A percentile compares a stretch with the other conserved stretches of the same genome.
These are phyloP conservation scores for Bolinopsis microptera DNA, from an alignment of 37 sponge, comb jelly and placozoan genomes.

Conservation along the genomic window DNA sequence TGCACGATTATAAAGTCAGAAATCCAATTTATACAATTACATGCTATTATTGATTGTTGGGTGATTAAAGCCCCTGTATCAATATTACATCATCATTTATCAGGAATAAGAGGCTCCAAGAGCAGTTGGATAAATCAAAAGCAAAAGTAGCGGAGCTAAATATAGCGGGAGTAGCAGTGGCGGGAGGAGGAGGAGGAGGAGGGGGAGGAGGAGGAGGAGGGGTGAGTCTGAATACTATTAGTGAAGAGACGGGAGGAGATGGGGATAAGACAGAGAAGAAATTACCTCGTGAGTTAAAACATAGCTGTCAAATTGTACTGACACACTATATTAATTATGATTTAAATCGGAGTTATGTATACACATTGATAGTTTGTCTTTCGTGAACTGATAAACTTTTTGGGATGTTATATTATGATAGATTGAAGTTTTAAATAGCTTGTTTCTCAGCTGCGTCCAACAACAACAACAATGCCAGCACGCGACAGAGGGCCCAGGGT, in stretches of 20 bases:
- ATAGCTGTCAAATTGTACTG: too few species aligned
- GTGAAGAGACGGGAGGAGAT: not conserved
- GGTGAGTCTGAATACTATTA: not conserved
- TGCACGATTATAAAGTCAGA: too few species aligned
- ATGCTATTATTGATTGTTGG: too few species aligned
- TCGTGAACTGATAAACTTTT: too few species aligned
- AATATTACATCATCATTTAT: not conserved
- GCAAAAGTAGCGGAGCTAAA: not conserved
- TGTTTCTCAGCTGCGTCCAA: too few species aligned
- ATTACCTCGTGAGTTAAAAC: not conserved
- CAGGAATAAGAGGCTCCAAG: slow-evolving; percentile 28
- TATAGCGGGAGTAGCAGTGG: not conserved
- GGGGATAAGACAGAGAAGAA: not conserved
- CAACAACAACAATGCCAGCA: too few species aligned
- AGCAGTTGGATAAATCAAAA: slow-evolving; percentile 23
- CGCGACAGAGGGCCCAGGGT: not conserved
- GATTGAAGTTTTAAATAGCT: not conserved
- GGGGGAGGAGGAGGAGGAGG: not conserved
- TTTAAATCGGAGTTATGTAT: too few species aligned
- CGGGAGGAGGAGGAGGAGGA: not conserved
- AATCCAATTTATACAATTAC: too few species aligned
- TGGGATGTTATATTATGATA: too few species aligned
- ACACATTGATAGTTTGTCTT: too few species aligned
- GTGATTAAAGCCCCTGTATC: too few species aligned
- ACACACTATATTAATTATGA: too few species aligned